Base-by-base conservation (phyloP, 2,888 invertebrate species). In the Sarcophaga rosellei region DNA sequence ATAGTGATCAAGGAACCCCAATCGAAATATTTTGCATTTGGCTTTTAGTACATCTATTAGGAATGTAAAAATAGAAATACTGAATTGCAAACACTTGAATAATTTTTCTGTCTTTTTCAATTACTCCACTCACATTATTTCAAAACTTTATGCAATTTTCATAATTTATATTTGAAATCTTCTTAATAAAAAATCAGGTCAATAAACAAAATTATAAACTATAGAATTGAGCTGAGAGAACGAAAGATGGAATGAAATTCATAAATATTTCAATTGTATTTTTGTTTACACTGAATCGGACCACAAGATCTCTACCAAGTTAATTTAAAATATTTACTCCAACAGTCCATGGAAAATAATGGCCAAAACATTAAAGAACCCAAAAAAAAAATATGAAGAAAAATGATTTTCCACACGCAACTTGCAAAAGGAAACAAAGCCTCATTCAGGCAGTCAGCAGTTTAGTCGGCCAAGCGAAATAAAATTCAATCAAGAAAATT, bases 391-490 rank as follows among this genome's bases (percentile, higher is more conserved):
- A 63, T 15, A 59, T 3, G 23, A 17, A 66, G 12, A n/a, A 70
- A 76, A 80, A 73, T 65, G 59, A n/a, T 66, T 65, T 82, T 57
- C 57, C 73, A 79, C 85, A 85, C 85, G 82, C 85, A 85, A 85
- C 65, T 79, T 76, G 53, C 72, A 66, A 53, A 72, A 75, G 15
- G 12, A n/a, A 35, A 17, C 15, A 45, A 23, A 25, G 68, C 23
- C 4, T 20, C 62, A 44, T 4, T 66, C 25, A 61, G 47, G 47
- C 20, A 35, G 17, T 61, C 35, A 6, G n/a, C 17, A 76, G 57
- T 15, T 53, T 53, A 53, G 17, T 53, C 53, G 53, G 53, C 53
- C 53, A 53, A 53, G 17, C 17, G 17, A 73, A 61, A 75, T 23
- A 65, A 59, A 72, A 75, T 47, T 65, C 53, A 66, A 81, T 72